Evolutionary conservation across 2,797 vertebrate species (phyloP).

Genomic region (Novumbra hubbsi): DNA sequence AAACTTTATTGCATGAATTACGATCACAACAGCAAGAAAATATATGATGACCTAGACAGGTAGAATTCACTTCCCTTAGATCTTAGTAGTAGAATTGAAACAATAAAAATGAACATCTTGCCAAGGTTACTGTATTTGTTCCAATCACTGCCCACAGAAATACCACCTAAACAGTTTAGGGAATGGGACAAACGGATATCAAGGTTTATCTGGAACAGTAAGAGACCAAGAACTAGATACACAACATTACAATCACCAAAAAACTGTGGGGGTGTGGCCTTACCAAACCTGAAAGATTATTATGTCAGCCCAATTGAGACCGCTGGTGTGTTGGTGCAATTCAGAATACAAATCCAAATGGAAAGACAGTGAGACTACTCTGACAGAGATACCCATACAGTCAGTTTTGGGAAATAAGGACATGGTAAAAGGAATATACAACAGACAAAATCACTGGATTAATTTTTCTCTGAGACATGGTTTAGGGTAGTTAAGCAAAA

Average conservation of each 20-base stretch:
- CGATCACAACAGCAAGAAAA: background rate
- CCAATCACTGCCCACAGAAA: background rate
- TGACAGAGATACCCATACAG: too few relatives aligned
- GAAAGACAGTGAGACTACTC: too few relatives aligned
- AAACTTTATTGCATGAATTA: background rate
- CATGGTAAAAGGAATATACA: too few relatives aligned
- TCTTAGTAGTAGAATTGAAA: constrained; percentile 1
- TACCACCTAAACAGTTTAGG: background rate
- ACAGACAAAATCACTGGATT: too few relatives aligned
- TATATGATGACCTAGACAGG: background rate
- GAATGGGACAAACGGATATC: constrained; percentile 4
- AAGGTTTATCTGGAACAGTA: constrained; percentile 7
- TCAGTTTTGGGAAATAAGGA: too few relatives aligned
- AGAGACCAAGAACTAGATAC: background rate
- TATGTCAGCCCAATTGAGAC: constrained; percentile 3
- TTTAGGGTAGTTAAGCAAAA: too few relatives aligned
- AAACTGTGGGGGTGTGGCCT: background rate
- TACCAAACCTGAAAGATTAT: background rate
- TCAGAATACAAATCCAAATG: background rate
- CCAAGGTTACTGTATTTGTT: background rate
- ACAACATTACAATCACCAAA: background rate
- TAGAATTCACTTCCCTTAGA: background rate
- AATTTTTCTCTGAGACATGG: too few relatives aligned
- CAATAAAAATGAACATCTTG: background rate
- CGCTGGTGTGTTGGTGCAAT: background rate